phyloP scores from a whole-genome alignment of 2,113 vertebrate species.

The Colossoma macropomum region DNA sequence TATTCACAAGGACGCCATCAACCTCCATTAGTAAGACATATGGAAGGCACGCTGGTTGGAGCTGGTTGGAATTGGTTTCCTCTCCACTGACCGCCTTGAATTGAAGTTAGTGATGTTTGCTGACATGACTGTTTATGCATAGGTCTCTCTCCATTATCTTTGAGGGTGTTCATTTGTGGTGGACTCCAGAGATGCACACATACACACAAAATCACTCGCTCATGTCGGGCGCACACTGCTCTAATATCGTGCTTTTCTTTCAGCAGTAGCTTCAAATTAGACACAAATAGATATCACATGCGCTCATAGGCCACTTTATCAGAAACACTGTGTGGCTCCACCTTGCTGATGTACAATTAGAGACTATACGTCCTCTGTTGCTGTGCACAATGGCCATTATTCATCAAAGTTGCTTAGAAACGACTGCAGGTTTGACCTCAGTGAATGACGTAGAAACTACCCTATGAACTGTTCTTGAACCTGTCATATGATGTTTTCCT shows the following conservation, averaged over 20 bases:
- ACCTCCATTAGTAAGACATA: constrained; percentile 6
- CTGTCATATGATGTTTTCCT: too few relatives aligned
- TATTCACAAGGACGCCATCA: not conserved
- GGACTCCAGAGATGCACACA: not conserved
- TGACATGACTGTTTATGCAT: constrained; percentile 4
- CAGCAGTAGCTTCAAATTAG: not conserved
- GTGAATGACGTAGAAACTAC: too few relatives aligned
- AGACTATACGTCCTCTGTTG: too few relatives aligned
- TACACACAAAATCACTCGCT: not conserved
- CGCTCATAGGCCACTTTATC: too few relatives aligned
- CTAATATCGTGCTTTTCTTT: not conserved
- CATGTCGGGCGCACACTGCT: not conserved
- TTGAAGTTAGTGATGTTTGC: constrained; percentile 8
- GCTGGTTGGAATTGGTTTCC: constrained; percentile 4
- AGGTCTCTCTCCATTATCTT: constrained; percentile 7
- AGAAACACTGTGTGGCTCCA: too few relatives aligned
- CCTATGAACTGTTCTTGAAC: too few relatives aligned
- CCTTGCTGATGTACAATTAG: too few relatives aligned
- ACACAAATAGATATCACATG: too few relatives aligned
- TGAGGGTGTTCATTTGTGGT: not conserved
- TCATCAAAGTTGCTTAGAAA: too few relatives aligned
- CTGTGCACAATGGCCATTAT: too few relatives aligned
- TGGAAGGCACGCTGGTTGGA: constrained; percentile 5
- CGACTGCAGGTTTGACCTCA: too few relatives aligned
- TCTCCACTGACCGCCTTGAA: not conserved